Conservation (phyloP, 2,888 invertebrate species). For the Andrena trimmerana region DNA sequence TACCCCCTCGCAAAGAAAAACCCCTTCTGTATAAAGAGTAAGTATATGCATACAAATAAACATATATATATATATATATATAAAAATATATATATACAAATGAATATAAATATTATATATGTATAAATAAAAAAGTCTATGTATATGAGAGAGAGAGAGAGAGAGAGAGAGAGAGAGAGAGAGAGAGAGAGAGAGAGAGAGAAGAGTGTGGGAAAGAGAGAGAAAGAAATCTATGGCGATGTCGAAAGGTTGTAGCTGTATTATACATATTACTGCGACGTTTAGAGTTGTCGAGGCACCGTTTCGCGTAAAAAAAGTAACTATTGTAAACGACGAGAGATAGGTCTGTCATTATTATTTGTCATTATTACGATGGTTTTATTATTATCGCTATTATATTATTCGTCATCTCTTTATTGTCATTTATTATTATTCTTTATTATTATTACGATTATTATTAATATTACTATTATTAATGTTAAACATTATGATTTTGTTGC, state of each 20-base stretch:
- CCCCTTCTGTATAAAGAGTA: constrained; percentile 84
- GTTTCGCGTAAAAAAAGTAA: constrained; percentile 42
- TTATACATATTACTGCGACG: constrained; percentile 65
- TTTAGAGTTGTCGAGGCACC: constrained; percentile 51
- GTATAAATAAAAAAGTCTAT: constrained; percentile 66
- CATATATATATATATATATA: constrained; percentile 60
- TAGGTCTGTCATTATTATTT: constrained; percentile 75
- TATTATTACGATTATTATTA: constrained; percentile 62
- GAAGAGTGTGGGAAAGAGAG: constrained; percentile 46
- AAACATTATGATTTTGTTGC: constrained; percentile 53
- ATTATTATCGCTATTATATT: constrained; percentile 72
- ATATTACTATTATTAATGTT: constrained; percentile 64
- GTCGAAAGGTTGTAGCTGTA: constrained; percentile 72
- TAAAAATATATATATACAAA: constrained; percentile 43
- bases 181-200: not conserved
- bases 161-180: not conserved
- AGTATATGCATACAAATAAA: constrained; percentile 76
- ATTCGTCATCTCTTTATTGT: constrained; percentile 67
- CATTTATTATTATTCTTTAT: constrained; percentile 65
- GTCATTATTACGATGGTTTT: constrained; percentile 68
- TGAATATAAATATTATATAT: constrained; percentile 52
- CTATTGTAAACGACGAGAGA: constrained; percentile 60
- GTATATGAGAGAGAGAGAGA: constrained; percentile 53
- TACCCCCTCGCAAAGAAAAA: constrained; percentile 78
- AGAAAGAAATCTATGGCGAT: constrained; percentile 67